These are phyloP conservation scores for Heliconius hortense DNA, from an alignment of 2,888 invertebrate genomes.

Conservation along the genomic window DNA sequence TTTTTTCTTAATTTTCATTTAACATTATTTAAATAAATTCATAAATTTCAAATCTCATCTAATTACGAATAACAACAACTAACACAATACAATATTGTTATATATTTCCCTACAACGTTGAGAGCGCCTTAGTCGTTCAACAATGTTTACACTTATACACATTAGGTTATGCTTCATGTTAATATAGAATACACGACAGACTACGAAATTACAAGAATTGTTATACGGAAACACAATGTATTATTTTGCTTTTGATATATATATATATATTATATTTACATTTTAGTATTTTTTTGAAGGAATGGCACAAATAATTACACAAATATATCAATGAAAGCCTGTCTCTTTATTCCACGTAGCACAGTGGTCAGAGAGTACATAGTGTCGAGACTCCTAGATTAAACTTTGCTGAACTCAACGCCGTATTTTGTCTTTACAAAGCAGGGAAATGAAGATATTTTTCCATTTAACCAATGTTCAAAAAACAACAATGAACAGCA, in stretches of 20 bases:
- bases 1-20: too few species aligned
- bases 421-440: not conserved
- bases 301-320: too few species aligned
- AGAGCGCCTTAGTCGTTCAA: slow-evolving; percentile 18
- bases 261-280: not conserved
- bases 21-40: too few species aligned
- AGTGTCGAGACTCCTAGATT: too few species aligned
- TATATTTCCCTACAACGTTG: slow-evolving; percentile 4
- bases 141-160: slow-evolving; percentile 17
- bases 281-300: not conserved
- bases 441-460: not conserved
- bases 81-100: slow-evolving; percentile 2
- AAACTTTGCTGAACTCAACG: too few species aligned
- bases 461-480: not conserved
- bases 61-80: slow-evolving; percentile 2
- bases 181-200: slow-evolving; percentile 1
- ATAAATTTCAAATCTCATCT: not conserved
- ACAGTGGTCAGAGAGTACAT: too few species aligned
- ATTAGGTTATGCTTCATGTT: slow-evolving; percentile 20
- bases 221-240: not conserved
- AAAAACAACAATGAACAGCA: not conserved
- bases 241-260: too few species aligned
- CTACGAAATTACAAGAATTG: not conserved
- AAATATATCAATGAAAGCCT: too few species aligned
- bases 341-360: too few species aligned